Evolutionary conservation across 2,113 vertebrate species (phyloP).

Genomic region (Amia ocellicauda): DNA sequence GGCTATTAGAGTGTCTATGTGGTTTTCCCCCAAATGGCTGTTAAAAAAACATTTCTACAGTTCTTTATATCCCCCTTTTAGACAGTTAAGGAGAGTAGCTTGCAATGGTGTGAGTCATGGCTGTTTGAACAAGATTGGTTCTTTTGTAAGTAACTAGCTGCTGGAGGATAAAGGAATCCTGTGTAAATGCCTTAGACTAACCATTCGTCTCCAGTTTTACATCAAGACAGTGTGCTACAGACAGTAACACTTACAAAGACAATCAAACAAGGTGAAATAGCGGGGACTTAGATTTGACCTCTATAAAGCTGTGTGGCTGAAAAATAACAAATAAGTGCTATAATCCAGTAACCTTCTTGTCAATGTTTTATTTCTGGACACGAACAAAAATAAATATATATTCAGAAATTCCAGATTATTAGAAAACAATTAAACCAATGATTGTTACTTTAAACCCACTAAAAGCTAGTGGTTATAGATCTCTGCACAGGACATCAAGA

Average conservation of each 20-base stretch:
- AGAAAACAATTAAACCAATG: too few species aligned
- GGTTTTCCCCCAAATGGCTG: constrained; percentile 76
- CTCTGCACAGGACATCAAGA: too few species aligned
- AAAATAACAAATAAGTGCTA: neutral
- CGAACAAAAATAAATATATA: too few species aligned
- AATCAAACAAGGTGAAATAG: constrained; percentile 72
- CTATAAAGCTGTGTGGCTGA: constrained; percentile 55
- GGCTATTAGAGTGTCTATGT: constrained; percentile 79
- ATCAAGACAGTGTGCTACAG: constrained; percentile 75
- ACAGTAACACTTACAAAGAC: constrained; percentile 70
- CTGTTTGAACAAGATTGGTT: constrained; percentile 15
- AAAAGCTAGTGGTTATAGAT: too few species aligned
- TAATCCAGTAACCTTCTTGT: too few species aligned
- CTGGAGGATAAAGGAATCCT: constrained; percentile 76
- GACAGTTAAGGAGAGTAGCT: constrained; percentile 79
- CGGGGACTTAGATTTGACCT: constrained; percentile 85
- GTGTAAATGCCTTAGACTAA: constrained; percentile 84
- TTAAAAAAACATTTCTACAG: constrained; percentile 77
- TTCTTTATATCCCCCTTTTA: constrained; percentile 76
- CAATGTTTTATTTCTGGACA: too few species aligned
- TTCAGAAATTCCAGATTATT: too few species aligned
- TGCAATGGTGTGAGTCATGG: constrained; percentile 76
- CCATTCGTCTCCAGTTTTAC: constrained; percentile 81
- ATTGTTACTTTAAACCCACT: too few species aligned
- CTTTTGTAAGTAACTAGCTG: constrained; percentile 69